Evolutionary conservation across 2,113 vertebrate genomes (phyloP), one percentile per base, ranked within the genome.

Genomic region (Prochilodus magdalenae): DNA sequence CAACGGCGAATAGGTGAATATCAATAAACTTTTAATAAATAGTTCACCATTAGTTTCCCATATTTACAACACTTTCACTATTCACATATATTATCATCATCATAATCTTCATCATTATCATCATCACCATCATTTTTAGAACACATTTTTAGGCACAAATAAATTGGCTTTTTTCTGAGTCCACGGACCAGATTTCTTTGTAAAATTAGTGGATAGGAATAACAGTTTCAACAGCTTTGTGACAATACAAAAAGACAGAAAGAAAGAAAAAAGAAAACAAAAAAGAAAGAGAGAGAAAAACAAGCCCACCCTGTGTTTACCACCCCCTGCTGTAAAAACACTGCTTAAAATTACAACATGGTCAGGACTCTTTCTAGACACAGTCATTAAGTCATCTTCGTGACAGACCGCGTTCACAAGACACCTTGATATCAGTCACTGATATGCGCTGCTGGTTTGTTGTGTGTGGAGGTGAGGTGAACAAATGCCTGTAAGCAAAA

Each of bases 11-110:
- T 66, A 62, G 76, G 77, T 90, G 84, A 92, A 91, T 92, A 91
- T 91, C 92, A 93, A 92, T 93, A 94, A 93, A 91, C 92, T 89
- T 94, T 95, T 94, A 95, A 95, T 95, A 95, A 95, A 95, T 95
- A 95, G 89, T 90, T 91, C 89, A 86, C 91, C 91, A 93, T 94
- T 94, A 93, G 90, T 93, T 93, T 91, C 90, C 91, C 89, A 89
- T 94, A 93, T 94, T 91, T 94, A 94, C 93, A 94, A 86, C 83
- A 89, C 86, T 87, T 91, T 89, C 91, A 92, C 91, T 88, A 87
- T 87, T 90, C 92, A 88, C 87, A 91, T 86, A 71, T 22, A 77
- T 59, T 26, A 75, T 70, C 59, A 75, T 70, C 30, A 81, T 81
- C 66, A 36, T 36, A 3, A 36, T 36, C 36, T 4, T 36, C 36